A percentile compares a stretch with the other conserved stretches of the same genome.
phyloP scores from a whole-genome alignment of 1,140 invertebrate species.

The Trichoplusia ni region DNA sequence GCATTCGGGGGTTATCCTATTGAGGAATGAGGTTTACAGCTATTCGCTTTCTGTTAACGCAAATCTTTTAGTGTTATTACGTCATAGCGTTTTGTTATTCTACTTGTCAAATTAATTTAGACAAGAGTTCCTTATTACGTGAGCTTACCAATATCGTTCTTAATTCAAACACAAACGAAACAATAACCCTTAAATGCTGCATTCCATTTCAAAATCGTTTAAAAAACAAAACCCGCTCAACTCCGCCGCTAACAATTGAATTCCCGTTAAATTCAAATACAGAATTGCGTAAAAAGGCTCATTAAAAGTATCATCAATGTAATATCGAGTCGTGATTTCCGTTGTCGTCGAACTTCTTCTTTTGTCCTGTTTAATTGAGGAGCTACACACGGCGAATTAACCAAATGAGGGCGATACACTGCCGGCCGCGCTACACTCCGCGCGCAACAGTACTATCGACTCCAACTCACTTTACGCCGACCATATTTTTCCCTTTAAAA shows the following conservation, averaged over 20 bases:
- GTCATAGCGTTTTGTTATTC: background rate
- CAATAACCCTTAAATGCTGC: no score
- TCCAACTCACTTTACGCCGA: constrained; percentile 2
- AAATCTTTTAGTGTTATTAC: constrained; percentile 26
- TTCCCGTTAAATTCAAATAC: background rate
- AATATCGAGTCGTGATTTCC: constrained; percentile 66
- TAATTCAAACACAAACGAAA: no score
- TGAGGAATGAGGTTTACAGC: constrained; percentile 15
- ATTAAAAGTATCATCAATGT: constrained; percentile 69
- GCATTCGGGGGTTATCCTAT: constrained; percentile 25
- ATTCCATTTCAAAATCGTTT: no score
- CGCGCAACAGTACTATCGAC: constrained; percentile 48
- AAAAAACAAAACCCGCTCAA: no score
- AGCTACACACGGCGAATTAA: constrained; percentile 65
- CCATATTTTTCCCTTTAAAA: no score
- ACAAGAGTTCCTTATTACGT: no score
- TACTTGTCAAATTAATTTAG: no score
- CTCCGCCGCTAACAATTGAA: no score
- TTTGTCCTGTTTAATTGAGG: constrained; percentile 75
- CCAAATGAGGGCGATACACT: constrained; percentile 72
- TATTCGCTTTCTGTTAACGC: constrained; percentile 37
- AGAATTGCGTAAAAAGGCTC: constrained; percentile 48
- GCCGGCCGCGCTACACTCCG: constrained; percentile 30
- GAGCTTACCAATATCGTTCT: no score
- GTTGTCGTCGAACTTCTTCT: constrained; percentile 52